Percentiles rank a stretch among this genome's conserved stretches.
phyloP scores from a whole-genome alignment of 1,140 invertebrate genomes.

The Drosophila sechellia region DNA sequence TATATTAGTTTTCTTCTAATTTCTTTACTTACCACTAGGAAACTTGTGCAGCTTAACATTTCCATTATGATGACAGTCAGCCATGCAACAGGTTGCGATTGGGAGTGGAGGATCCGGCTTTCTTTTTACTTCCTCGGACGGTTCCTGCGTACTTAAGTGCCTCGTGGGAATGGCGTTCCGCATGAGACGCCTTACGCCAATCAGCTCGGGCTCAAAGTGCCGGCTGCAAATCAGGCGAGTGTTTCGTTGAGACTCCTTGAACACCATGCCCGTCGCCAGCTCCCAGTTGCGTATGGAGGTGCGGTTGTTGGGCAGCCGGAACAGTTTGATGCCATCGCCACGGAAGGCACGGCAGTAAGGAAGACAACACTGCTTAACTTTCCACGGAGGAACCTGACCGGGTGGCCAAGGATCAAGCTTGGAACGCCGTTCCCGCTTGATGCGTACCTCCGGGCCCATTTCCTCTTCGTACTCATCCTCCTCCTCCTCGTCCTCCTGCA shows the following conservation, averaged over 20 bases:
- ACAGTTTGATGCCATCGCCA: conserved; percentile 69
- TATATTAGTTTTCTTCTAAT: too few species aligned
- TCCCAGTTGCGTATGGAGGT: conserved; percentile 65
- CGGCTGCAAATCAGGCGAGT: conserved; percentile 71
- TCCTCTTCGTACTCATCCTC: conserved; percentile 6
- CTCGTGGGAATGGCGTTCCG: conserved; percentile 63
- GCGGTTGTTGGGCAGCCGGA: conserved; percentile 61
- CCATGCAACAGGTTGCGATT: conserved; percentile 48
- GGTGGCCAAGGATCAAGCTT: conserved; percentile 29
- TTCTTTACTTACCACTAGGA: conserved; percentile 48
- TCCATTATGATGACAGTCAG: conserved; percentile 39
- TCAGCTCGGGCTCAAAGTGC: conserved; percentile 66
- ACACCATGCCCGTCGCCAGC: conserved; percentile 61
- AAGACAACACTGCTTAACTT: conserved; percentile 68
- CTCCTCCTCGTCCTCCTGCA: conserved; percentile 38
- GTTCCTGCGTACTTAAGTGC: conserved; percentile 29
- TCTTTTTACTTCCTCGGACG: not conserved
- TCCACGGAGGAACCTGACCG: conserved; percentile 46
- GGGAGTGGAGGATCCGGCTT: not conserved
- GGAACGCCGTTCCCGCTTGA: conserved; percentile 41
- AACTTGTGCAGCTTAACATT: conserved; percentile 55
- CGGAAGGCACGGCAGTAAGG: conserved; percentile 65
- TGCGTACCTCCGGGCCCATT: conserved; percentile 3
- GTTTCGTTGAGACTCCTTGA: conserved; percentile 68
- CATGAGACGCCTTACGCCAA: conserved; percentile 67